Evolutionary conservation across 1,140 invertebrate genomes (phyloP).

Genomic region (Drosophila jambulina): DNA sequence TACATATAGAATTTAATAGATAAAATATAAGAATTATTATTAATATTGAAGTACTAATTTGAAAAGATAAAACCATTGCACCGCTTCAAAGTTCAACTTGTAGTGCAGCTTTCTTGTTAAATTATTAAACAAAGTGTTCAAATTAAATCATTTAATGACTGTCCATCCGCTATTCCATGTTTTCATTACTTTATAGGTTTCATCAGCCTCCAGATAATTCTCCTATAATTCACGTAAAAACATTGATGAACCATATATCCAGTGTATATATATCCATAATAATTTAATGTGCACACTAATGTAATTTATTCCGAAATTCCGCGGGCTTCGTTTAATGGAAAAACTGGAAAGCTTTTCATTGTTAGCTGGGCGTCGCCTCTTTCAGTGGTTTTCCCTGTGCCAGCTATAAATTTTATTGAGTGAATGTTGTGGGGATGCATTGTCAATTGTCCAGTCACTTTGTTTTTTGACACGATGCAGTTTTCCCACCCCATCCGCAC

Average conservation of each 20-base stretch:
- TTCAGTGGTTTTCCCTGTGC: not conserved
- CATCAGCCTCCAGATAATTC: not conserved
- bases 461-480: slow-evolving; percentile 15
- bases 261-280: too few species aligned
- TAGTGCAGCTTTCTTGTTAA: too few species aligned
- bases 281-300: slow-evolving; percentile 7
- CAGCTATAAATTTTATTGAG: slow-evolving; percentile 51
- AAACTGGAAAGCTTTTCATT: slow-evolving; percentile 7
- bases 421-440: slow-evolving; percentile 3
- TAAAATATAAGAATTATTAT: too few species aligned
- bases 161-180: too few species aligned
- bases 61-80: too few species aligned
- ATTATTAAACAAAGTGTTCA: too few species aligned
- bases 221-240: slow-evolving; percentile 9
- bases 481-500: not conserved
- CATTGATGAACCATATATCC: slow-evolving; percentile 18
- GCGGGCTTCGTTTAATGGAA: not conserved
- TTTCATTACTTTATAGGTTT: too few species aligned
- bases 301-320: slow-evolving; percentile 22
- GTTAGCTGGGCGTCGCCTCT: not conserved
- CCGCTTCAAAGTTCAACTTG: too few species aligned
- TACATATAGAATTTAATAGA: too few species aligned
- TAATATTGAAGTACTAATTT: too few species aligned
- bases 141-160: too few species aligned
- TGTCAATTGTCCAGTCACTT: slow-evolving; percentile 43